Evolutionary conservation across 92 coral and sea anemone species (phyloP), one percentile per base, ranked within the genome.

Genomic region (Palythoa heliodiscus): DNA sequence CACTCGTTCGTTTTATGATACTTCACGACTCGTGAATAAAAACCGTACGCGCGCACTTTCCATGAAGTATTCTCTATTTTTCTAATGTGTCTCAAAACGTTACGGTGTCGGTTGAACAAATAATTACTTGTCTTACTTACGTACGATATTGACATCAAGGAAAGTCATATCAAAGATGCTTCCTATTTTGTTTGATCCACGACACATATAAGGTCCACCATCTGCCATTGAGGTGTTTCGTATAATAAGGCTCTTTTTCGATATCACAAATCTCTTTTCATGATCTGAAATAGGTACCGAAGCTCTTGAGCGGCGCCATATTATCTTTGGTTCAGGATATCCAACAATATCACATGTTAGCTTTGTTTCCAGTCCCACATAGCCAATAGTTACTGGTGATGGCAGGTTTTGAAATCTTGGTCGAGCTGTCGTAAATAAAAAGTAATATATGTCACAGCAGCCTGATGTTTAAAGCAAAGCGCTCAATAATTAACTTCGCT

Each of bases 191-290:
- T 71, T 71, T 16, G 55, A 71, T 12, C 52, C 53, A 37, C 75
- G 75, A 16, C 75, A 71, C 75, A 71, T 71, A 38, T 71, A 71
- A 4, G 75, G 11, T 71, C 76, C 76, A 71, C 12, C 17, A 17
- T 71, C 76, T 15, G 20, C 53, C 76, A 4, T 71, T 29, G 52
- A 20, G n/a, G 52, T 71, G 53, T 71, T 71, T 29, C 76, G 23
- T 71, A 71, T 71, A 39, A 71, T 40, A 16, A 71, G 76, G 7
- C 16, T 17, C 23, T 71, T 71, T 5, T 16, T 71, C 22, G n/a
- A 24, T 68, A 9, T 24, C 14, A 11, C 72, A 11, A 29, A 24
- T 13, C 72, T 68, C 24, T 14, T 14, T 19, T 24, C 39, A 38
- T 35, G 39, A 24, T 24, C 72, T 38, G 53, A 38, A 8, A 38